Conservation (phyloP, 2,113 vertebrate species). For the Probosciger aterrimus region DNA sequence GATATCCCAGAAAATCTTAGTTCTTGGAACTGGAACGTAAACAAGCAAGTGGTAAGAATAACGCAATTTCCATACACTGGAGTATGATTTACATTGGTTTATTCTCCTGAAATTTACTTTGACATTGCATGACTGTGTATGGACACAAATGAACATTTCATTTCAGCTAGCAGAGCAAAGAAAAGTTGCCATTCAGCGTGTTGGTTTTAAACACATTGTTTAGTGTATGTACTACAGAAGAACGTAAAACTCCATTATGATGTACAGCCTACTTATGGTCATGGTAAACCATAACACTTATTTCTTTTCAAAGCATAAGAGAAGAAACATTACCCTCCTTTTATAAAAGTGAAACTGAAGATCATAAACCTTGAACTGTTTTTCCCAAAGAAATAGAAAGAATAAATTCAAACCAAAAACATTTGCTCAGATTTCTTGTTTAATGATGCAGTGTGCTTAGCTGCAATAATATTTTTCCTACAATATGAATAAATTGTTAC, state of each 20-base stretch:
- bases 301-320: not conserved
- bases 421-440: not conserved
- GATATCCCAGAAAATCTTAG: not conserved
- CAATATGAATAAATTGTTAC: not conserved
- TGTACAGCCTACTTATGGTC: not conserved
- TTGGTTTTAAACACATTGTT: not conserved
- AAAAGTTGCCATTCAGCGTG: not conserved
- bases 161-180: not conserved
- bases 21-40: not conserved
- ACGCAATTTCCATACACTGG: not conserved
- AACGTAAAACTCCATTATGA: not conserved
- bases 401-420: not conserved
- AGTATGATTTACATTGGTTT: not conserved
- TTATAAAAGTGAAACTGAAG: not conserved
- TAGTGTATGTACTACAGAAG: not conserved
- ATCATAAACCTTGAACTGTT: not conserved
- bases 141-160: not conserved
- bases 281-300: not conserved
- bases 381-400: not conserved
- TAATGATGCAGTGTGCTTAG: not conserved
- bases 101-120: not conserved
- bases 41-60: not conserved
- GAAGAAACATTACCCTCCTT: not conserved
- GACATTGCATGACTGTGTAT: not conserved
- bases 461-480: not conserved